Percentiles rank a stretch among this genome's conserved stretches.
phyloP scores from a whole-genome alignment of 2,113 vertebrate genomes.

The Pseudois nayaur region DNA sequence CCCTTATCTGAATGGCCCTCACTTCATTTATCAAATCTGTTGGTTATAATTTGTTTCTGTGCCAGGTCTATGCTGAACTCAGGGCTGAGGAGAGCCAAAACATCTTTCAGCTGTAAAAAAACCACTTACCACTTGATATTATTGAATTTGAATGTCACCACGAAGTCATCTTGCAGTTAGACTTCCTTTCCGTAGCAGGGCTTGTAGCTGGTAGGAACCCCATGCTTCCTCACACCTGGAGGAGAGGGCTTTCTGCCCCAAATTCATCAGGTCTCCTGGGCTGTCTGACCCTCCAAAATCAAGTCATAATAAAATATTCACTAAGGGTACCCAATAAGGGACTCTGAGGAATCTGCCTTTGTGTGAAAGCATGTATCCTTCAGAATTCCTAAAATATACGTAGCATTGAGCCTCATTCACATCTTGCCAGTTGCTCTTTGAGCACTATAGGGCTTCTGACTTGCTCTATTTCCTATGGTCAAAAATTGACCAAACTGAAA shows the following conservation, averaged over 20 bases:
- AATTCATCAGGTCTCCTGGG: not conserved
- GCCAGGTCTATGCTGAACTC: not conserved
- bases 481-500: not conserved
- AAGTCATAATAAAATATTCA: not conserved
- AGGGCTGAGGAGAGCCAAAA: not conserved
- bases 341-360: not conserved
- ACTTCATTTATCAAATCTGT: not conserved
- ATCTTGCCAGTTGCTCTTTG: not conserved
- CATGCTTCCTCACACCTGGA: not conserved
- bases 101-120: not conserved
- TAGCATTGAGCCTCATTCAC: not conserved
- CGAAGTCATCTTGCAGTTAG: not conserved
- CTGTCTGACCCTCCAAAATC: not conserved
- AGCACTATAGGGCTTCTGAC: not conserved
- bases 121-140: not conserved
- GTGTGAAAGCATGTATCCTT: not conserved
- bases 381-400: not conserved
- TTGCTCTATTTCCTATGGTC: not conserved
- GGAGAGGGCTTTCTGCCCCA: not conserved
- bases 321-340: not conserved
- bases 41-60: not conserved
- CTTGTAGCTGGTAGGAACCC: fast-evolving
- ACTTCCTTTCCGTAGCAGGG: not conserved
- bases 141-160: not conserved
- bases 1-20: not conserved